phyloP scores from a whole-genome alignment of 2,797 vertebrate species.

The Darevskia nairensis region DNA sequence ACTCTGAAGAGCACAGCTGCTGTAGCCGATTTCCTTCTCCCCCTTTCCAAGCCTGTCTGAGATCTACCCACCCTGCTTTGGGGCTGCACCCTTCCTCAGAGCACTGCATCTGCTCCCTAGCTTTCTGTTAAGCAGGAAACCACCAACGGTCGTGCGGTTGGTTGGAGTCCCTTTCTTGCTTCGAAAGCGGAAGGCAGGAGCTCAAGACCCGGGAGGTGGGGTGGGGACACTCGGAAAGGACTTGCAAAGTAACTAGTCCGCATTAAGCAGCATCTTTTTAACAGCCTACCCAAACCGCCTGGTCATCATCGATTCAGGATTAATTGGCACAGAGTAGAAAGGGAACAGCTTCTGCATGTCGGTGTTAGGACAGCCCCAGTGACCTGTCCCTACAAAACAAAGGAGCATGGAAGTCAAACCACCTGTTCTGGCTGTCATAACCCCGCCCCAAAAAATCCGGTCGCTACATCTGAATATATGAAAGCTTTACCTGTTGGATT shows the following conservation, averaged over 20 bases:
- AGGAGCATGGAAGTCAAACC: no score
- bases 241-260: no score
- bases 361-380: not conserved
- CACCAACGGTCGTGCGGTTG: slow-evolving; percentile 2
- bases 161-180: not conserved
- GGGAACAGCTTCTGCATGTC: not conserved
- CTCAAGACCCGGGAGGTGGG: not conserved
- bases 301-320: not conserved
- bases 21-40: not conserved
- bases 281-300: not conserved
- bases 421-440: not conserved
- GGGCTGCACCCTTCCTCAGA: not conserved
- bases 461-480: not conserved
- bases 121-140: slow-evolving; percentile 21
- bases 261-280: not conserved
- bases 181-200: not conserved
- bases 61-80: not conserved
- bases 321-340: not conserved
- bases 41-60: not conserved
- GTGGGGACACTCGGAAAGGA: no score
- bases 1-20: slow-evolving; percentile 2
- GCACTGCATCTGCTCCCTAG: not conserved
- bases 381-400: not conserved
- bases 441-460: not conserved
- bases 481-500: not conserved